Conservation (phyloP, 1,140 invertebrate genomes). For the Lysiphlebus fabarum region DNA sequence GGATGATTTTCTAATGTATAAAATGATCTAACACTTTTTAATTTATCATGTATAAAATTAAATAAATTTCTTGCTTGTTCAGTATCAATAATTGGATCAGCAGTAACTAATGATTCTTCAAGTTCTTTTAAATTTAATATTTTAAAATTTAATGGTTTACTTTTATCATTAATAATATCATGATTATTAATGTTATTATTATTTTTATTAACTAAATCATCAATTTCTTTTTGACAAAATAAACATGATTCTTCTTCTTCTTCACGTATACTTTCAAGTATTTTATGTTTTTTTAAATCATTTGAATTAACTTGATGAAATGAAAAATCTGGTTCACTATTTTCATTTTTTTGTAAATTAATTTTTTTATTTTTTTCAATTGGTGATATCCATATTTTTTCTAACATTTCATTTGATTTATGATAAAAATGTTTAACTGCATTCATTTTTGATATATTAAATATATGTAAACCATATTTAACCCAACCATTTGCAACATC, state of each 20-base stretch:
- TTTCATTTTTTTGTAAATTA: background rate
- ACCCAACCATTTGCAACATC: constrained; percentile 64
- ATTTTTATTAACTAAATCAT: too few species aligned
- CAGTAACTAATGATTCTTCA: constrained; percentile 59
- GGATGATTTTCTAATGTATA: constrained; percentile 69
- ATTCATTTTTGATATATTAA: constrained; percentile 58
- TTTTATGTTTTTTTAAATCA: background rate
- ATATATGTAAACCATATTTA: constrained; percentile 62
- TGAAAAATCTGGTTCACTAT: background rate
- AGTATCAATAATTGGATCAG: constrained; percentile 58
- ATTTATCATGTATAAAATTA: constrained; percentile 62
- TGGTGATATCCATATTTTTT: constrained; percentile 20
- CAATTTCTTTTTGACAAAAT: background rate
- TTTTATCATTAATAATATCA: background rate
- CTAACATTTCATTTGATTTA: constrained; percentile 29
- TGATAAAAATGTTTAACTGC: constrained; percentile 46
- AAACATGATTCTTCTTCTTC: background rate
- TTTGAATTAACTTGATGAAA: background rate
- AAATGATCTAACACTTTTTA: constrained; percentile 64
- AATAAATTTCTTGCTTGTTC: constrained; percentile 62
- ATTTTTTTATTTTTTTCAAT: constrained; percentile 11
- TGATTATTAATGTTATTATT: background rate
- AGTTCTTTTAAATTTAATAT: constrained; percentile 56
- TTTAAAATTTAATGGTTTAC: constrained; percentile 52
- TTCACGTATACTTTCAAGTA: background rate